Evolutionary conservation across 2,113 vertebrate species (phyloP).

Genomic region (Vulpes lagopus): DNA sequence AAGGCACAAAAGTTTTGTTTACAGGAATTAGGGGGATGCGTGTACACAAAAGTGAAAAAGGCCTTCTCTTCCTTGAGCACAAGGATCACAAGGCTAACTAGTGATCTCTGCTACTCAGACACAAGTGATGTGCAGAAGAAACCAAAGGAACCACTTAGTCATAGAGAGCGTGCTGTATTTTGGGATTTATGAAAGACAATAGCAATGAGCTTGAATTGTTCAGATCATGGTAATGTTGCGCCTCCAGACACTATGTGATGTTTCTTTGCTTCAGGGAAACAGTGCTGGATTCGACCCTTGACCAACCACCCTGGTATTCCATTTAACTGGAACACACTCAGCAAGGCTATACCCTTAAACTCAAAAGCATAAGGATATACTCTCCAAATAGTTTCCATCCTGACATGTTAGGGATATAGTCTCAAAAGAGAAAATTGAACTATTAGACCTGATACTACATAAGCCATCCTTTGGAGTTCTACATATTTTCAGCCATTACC

Average conservation of each 20-base stretch:
- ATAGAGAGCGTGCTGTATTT: background rate
- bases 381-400: background rate
- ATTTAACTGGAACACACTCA: background rate
- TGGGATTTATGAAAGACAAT: background rate
- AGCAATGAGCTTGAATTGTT: background rate
- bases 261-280: background rate
- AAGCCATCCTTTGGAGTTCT: background rate
- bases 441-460: background rate
- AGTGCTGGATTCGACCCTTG: background rate
- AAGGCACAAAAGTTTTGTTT: background rate
- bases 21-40: background rate
- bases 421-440: background rate
- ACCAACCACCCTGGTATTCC: background rate
- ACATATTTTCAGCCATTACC: background rate
- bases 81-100: background rate
- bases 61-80: background rate
- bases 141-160: background rate
- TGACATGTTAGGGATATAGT: background rate
- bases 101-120: background rate
- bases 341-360: background rate
- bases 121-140: background rate
- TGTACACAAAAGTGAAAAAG: background rate
- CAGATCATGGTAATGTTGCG: background rate
- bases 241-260: background rate
- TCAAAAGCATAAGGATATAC: background rate